phyloP scores from a whole-genome alignment of 2,888 invertebrate genomes.

The Leuctra nigra region DNA sequence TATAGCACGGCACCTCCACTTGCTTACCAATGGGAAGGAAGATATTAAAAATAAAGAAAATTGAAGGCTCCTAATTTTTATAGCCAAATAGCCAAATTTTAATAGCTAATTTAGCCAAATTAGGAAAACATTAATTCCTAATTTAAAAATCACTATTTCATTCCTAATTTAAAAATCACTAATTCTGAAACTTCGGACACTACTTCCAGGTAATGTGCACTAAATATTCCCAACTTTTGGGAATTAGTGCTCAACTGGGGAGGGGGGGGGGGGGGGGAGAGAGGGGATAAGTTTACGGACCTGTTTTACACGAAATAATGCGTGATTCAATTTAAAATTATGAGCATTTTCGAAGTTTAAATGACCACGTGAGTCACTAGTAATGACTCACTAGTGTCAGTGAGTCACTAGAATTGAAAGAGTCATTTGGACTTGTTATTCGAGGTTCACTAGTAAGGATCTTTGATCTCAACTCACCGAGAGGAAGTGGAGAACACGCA shows the following conservation, averaged over 20 bases:
- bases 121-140: too few relatives aligned
- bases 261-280: neutral
- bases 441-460: neutral
- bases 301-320: neutral
- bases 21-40: too few relatives aligned
- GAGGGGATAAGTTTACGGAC: neutral
- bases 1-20: too few relatives aligned
- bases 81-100: too few relatives aligned
- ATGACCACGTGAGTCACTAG: neutral
- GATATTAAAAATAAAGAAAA: too few relatives aligned
- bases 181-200: too few relatives aligned
- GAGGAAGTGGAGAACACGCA: constrained; percentile 43
- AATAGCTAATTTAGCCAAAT: too few relatives aligned
- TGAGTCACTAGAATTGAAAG: neutral
- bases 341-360: neutral
- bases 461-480: constrained; percentile 34
- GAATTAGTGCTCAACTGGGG: constrained; percentile 19
- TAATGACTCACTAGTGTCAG: neutral
- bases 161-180: too few relatives aligned
- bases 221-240: too few relatives aligned
- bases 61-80: too few relatives aligned
- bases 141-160: too few relatives aligned
- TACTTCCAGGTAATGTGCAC: too few relatives aligned
- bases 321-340: neutral
- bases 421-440: neutral